Evolutionary conservation across 2,797 vertebrate genomes (phyloP).

Genomic region (Salarias fasciatus): DNA sequence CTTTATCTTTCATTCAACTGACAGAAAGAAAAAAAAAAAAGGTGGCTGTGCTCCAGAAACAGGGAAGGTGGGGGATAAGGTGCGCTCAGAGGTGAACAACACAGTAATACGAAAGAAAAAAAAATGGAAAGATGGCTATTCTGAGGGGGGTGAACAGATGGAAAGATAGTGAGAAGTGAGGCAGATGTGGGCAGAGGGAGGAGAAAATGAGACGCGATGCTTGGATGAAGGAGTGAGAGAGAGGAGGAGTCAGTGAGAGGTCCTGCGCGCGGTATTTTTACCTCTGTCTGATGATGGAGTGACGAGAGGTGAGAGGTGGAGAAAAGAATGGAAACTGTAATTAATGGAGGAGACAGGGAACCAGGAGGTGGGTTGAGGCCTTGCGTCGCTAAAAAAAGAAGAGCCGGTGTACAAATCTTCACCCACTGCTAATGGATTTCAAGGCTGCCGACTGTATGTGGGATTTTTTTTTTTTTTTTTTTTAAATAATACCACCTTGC

Average conservation of each 20-base stretch:
- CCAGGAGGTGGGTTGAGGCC: conserved; percentile 23
- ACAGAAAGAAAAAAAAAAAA: conserved; percentile 52
- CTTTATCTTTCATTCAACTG: conserved; percentile 76
- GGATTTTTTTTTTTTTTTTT: background rate
- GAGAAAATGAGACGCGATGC: conserved; percentile 45
- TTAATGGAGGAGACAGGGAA: conserved; percentile 53
- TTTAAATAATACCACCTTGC: conserved; percentile 17
- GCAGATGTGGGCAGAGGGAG: conserved; percentile 19
- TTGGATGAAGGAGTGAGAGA: conserved; percentile 13
- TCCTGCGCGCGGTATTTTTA: conserved; percentile 54
- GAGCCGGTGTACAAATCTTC: conserved; percentile 27
- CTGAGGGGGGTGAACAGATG: conserved; percentile 38
- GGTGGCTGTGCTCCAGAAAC: conserved; percentile 32
- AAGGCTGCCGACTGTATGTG: conserved; percentile 8
- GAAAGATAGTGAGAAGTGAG: conserved; percentile 30
- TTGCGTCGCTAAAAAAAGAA: conserved; percentile 49
- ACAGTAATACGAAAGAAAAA: conserved; percentile 33
- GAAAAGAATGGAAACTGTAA: conserved; percentile 51
- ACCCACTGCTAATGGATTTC: conserved; percentile 14
- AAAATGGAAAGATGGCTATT: conserved; percentile 43
- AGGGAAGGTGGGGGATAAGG: conserved; percentile 30
- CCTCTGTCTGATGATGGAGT: conserved; percentile 50
- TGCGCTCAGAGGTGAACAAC: conserved; percentile 40
- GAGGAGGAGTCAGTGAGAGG: background rate
- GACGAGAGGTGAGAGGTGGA: conserved; percentile 54